Evolutionary conservation across 2,113 vertebrate species (phyloP).

Genomic region (Loxodonta africana): DNA sequence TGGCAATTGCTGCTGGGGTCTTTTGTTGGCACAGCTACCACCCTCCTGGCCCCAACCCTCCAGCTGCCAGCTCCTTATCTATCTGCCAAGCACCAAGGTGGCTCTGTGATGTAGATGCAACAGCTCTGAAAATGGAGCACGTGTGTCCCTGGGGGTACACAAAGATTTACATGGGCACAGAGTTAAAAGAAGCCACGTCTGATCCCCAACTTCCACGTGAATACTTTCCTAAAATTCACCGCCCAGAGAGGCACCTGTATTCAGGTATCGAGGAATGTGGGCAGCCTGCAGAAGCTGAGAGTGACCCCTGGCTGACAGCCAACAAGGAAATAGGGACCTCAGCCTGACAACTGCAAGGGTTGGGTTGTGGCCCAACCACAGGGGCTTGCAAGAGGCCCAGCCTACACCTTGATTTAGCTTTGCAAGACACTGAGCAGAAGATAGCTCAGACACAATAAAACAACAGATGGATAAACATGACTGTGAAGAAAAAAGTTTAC

Average conservation of each 20-base stretch:
- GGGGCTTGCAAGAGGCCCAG: not conserved
- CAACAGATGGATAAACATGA: not conserved
- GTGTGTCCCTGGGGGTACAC: not conserved
- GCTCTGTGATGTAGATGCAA: slow-evolving; percentile 42
- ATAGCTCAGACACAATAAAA: not conserved
- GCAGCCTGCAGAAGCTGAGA: not conserved
- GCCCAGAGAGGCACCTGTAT: not conserved
- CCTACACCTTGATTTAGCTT: not conserved
- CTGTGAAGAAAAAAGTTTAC: not conserved
- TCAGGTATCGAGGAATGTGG: not conserved
- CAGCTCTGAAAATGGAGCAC: slow-evolving; percentile 25
- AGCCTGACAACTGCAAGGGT: not conserved
- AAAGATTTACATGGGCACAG: not conserved
- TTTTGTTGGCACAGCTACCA: not conserved
- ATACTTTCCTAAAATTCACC: not conserved
- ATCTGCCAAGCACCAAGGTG: slow-evolving; percentile 8
- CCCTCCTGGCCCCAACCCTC: not conserved
- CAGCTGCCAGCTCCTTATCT: not conserved
- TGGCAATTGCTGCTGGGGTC: slow-evolving; percentile 8
- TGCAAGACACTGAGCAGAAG: not conserved
- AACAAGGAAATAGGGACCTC: not conserved
- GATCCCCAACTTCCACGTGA: not conserved
- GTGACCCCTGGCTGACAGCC: not conserved
- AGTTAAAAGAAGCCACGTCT: not conserved
- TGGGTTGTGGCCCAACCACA: not conserved